phyloP scores from a whole-genome alignment of 2,113 vertebrate genomes.

The Ibidorhyncha struthersii region DNA sequence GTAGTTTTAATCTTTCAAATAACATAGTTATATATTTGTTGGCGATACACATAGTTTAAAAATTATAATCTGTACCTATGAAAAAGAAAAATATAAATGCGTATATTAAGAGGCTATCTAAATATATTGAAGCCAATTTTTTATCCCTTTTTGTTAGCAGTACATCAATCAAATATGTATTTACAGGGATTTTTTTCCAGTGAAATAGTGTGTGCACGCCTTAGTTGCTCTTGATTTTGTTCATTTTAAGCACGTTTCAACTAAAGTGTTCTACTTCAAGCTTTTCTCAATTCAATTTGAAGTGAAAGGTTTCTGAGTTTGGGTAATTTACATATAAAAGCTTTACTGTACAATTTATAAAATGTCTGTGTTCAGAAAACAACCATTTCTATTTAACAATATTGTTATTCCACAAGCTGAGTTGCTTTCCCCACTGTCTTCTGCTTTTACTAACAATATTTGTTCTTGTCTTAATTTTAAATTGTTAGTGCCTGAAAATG shows the following conservation, averaged over 20 bases:
- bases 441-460: constrained; percentile 56
- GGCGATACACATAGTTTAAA: neutral
- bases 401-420: constrained; percentile 62
- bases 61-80: neutral
- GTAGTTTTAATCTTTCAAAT: neutral
- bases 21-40: neutral
- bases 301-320: constrained; percentile 74
- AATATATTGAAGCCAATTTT: neutral
- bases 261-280: constrained; percentile 66
- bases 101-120: neutral
- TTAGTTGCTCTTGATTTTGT: constrained; percentile 48
- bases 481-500: constrained; percentile 59
- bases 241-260: constrained; percentile 74
- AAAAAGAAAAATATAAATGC: neutral
- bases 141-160: constrained; percentile 8
- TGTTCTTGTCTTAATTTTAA: constrained; percentile 70
- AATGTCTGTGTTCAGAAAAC: constrained; percentile 75
- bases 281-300: constrained; percentile 79
- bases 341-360: constrained; percentile 75
- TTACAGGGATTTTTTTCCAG: neutral
- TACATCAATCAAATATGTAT: constrained; percentile 28
- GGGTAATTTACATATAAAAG: constrained; percentile 83
- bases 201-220: neutral
- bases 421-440: constrained; percentile 41
- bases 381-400: constrained; percentile 74